Percentiles rank a stretch among this genome's conserved stretches.
Evolutionary conservation across 1,140 invertebrate genomes (phyloP).

Genomic region (Pseudomyrmex sp.): DNA sequence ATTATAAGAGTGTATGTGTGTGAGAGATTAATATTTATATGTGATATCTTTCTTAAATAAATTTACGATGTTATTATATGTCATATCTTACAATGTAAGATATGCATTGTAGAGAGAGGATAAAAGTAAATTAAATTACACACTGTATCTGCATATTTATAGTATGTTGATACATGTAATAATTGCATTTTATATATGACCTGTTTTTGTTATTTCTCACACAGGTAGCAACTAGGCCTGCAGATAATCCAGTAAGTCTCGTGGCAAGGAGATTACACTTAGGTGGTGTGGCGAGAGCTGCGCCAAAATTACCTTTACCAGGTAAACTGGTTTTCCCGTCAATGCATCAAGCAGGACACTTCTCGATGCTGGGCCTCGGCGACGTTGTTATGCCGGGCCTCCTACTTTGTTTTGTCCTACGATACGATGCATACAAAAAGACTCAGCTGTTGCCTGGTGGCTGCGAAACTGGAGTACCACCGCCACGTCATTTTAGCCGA

Average conservation of each 20-base stretch:
- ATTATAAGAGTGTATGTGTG: too few species aligned
- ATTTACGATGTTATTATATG: neutral
- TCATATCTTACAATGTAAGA: neutral
- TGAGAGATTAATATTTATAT: neutral
- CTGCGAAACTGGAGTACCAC: slow-evolving; percentile 92
- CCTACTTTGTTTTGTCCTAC: slow-evolving; percentile 97
- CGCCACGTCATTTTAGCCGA: slow-evolving; percentile 89
- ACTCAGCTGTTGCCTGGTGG: slow-evolving; percentile 89
- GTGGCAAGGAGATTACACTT: slow-evolving; percentile 96
- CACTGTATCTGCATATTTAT: slow-evolving; percentile 5
- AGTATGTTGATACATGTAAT: neutral
- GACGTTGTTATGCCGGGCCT: slow-evolving; percentile 99
- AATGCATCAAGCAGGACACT: slow-evolving; percentile 97
- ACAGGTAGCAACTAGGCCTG: slow-evolving; percentile 93
- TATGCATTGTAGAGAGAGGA: slow-evolving; percentile 9
- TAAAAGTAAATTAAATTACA: slow-evolving; percentile 14
- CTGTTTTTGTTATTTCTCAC: slow-evolving; percentile 43
- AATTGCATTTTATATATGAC: neutral
- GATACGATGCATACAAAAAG: slow-evolving; percentile 98
- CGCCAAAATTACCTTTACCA: slow-evolving; percentile 97
- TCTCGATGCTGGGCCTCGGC: slow-evolving; percentile 98
- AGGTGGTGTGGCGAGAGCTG: slow-evolving; percentile 93
- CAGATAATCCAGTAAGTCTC: slow-evolving; percentile 98
- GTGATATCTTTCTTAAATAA: neutral
- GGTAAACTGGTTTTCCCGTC: slow-evolving; percentile 99